phyloP scores from a whole-genome alignment of 1,140 invertebrate genomes.

The Mycetomoellerius zeteki region DNA sequence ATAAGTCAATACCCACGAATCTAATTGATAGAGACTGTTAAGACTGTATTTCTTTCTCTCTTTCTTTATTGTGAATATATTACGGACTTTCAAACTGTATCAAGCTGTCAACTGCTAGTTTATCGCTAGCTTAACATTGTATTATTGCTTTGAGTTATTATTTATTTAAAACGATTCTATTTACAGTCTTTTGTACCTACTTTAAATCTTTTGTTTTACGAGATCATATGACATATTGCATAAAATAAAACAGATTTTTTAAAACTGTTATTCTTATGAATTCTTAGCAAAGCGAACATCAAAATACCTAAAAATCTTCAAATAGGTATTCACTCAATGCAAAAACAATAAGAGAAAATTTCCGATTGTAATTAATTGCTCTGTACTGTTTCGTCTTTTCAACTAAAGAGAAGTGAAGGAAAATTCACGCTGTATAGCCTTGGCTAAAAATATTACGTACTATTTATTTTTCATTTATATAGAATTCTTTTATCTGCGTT shows the following conservation, averaged over 20 bases:
- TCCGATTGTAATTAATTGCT: neutral
- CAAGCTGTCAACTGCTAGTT: neutral
- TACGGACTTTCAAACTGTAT: neutral
- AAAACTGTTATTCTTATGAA: neutral
- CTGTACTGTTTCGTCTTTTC: neutral
- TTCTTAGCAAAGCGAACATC: neutral
- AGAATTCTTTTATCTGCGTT: too few species aligned
- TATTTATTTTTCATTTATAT: too few species aligned
- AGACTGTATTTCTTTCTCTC: neutral
- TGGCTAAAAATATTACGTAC: too few species aligned
- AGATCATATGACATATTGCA: neutral
- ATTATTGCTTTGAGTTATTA: neutral
- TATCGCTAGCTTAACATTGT: neutral
- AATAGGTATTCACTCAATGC: neutral
- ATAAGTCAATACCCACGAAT: slow-evolving; percentile 46
- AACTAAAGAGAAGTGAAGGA: neutral
- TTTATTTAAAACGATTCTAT: neutral
- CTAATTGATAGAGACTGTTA: slow-evolving; percentile 68
- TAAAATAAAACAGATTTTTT: neutral
- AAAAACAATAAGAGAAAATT: slow-evolving; percentile 10
- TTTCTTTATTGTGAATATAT: neutral
- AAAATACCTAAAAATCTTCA: neutral
- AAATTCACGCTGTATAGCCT: neutral
- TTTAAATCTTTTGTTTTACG: neutral
- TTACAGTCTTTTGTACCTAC: neutral